Evolutionary conservation across 1,140 invertebrate species (phyloP), one percentile per base, ranked within the genome.

Genomic region (Rhagoletis zephyria): DNA sequence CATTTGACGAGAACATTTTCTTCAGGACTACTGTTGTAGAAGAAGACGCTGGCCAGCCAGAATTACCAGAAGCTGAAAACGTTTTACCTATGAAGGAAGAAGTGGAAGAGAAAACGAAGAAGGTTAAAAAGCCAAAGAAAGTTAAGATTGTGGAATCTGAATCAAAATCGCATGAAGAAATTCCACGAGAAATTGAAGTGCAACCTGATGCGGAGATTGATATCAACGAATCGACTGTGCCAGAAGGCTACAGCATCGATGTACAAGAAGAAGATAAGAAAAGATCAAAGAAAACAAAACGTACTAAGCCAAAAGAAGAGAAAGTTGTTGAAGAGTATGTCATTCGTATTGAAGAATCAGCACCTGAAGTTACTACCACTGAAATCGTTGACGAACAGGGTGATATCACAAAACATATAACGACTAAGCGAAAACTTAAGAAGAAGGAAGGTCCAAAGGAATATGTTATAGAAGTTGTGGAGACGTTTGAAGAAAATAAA

Each of bases 401-500:
- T 19, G 93, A 93, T 40, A 87, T 90, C 85, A 88, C 90, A 14
- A 92, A 89, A 89, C 93, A 93, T 70, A 90, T 91, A 30, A 92
- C 90, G 19, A 93, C 91, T 9, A 92, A 86, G 6, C 90, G 91
- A n/a, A 92, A 89, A 19, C 89, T 92, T 12, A 92, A 91, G 67
- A 92, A 91, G 85, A 85, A 85, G 30, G 87, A 87, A 60, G 93
- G 92, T 12, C 90, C 91, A 12, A 94, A 93, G 67, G 90, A 93
- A 90, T 90, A 94, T 90, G 90, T 93, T 10, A 93, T 93, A 10
- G 93, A 94, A 91, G 93, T 93, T 87, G 89, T 92, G 5, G 93
- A 93, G 87, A 91, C 92, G 45, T 89, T 91, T 74, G 92, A 93
- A 48, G 93, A 92, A 87, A 93, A 91, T 42, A 89, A 93, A 87